Conservation (phyloP, 2,888 invertebrate species). For the Phytoseiulus persimilis region DNA sequence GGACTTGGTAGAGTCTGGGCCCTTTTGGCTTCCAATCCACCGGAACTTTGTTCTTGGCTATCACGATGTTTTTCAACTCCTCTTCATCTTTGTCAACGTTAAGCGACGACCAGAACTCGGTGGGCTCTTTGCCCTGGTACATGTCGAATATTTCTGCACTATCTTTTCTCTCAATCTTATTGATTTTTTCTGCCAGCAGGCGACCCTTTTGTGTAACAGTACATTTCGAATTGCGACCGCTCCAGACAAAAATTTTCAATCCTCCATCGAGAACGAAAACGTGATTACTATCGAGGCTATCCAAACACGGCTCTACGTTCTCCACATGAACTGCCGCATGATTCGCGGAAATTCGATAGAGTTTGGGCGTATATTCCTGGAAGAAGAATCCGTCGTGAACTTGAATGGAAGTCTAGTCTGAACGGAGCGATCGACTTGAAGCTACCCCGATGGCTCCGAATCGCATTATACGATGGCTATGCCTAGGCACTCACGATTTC, state of each 20-base stretch:
- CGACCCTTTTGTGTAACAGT: conserved; percentile 50
- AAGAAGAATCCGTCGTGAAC: conserved; percentile 43
- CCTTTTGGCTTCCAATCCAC: conserved; percentile 59
- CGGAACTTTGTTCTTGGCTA: conserved; percentile 60
- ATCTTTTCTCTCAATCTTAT: conserved; percentile 94
- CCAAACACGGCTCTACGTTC: conserved; percentile 58
- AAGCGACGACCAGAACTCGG: conserved; percentile 66
- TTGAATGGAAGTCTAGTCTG: no score
- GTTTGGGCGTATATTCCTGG: conserved; percentile 68
- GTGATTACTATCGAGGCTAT: conserved; percentile 77
- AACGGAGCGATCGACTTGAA: no score
- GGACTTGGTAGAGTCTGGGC: conserved; percentile 82
- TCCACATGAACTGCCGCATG: conserved; percentile 75
- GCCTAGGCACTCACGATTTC: conserved; percentile 60
- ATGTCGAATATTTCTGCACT: conserved; percentile 80
- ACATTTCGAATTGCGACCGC: conserved; percentile 58
- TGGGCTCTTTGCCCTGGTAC: conserved; percentile 69
- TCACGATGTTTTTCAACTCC: conserved; percentile 16
- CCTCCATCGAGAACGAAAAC: conserved; percentile 87
- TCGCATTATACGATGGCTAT: no score
- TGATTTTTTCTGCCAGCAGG: conserved; percentile 92
- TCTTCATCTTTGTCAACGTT: conserved; percentile 6
- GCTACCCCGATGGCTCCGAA: no score
- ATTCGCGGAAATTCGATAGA: conserved; percentile 82
- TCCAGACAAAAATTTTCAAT: conserved; percentile 78